Percentiles rank a stretch among this genome's conserved stretches.
These are phyloP conservation scores for Philopedon plagiatum DNA, from an alignment of 2,888 invertebrate genomes.

Conservation along the genomic window DNA sequence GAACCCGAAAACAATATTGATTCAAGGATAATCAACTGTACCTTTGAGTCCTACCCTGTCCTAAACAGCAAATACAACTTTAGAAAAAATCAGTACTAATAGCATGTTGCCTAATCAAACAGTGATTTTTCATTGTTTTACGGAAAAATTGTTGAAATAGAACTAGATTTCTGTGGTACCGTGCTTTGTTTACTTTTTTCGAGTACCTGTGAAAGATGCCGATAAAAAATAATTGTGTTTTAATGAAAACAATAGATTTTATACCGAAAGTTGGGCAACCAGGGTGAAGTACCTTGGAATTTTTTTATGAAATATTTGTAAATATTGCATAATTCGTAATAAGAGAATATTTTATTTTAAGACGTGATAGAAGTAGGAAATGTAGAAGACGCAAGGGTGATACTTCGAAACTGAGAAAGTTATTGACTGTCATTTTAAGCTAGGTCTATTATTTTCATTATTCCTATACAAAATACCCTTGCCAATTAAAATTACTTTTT, in stretches of 20 bases:
- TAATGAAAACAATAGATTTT: conserved; percentile 1
- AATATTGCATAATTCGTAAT: no score
- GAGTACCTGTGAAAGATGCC: conserved; percentile 3
- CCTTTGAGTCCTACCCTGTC: background rate
- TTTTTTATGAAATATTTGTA: background rate
- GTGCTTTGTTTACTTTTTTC: conserved; percentile 14
- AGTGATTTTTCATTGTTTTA: conserved; percentile 1
- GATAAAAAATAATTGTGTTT: conserved; percentile 1
- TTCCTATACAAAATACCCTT: conserved; percentile 28
- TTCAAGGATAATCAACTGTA: no score
- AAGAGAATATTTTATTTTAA: no score
- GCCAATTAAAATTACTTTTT: conserved; percentile 37
- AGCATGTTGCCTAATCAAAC: background rate
- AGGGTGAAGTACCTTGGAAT: conserved; percentile 3
- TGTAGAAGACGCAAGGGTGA: no score
- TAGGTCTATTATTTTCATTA: no score
- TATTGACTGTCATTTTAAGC: no score
- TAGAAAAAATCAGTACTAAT: background rate
- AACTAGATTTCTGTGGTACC: conserved; percentile 5
- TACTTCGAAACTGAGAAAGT: no score
- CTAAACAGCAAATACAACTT: background rate
- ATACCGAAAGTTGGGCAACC: conserved; percentile 8
- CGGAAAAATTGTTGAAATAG: background rate
- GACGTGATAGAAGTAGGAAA: no score
- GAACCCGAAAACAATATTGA: no score